Percentiles rank a stretch among this genome's conserved stretches.
Conservation (phyloP, 1,140 invertebrate genomes). For the Asobara japonica region DNA sequence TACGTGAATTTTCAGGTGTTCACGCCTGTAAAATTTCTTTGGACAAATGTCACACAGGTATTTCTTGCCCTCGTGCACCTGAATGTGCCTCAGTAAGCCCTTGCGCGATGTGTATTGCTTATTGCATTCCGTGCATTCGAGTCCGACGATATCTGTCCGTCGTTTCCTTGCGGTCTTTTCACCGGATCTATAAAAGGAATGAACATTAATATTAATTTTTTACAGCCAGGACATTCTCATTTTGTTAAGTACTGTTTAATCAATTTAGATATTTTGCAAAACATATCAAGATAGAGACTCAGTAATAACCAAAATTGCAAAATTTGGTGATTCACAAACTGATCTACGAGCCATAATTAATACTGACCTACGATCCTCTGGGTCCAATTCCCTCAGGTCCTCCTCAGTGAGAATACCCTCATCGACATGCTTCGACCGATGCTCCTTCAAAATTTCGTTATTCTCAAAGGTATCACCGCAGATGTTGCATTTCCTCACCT, state of each 20-base stretch:
- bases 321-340: no score
- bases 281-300: no score
- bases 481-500: conserved; percentile 64
- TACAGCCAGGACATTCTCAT: no score
- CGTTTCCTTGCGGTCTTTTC: conserved; percentile 57
- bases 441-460: conserved; percentile 59
- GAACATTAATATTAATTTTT: no score
- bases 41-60: conserved; percentile 75
- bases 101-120: conserved; percentile 74
- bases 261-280: no score
- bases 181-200: no score
- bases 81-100: conserved; percentile 70
- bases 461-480: conserved; percentile 64
- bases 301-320: no score
- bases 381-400: conserved; percentile 59
- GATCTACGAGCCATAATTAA: no score
- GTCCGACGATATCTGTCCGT: conserved; percentile 62
- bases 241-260: no score
- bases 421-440: conserved; percentile 59
- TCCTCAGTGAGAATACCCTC: conserved; percentile 64
- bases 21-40: conserved; percentile 74
- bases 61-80: conserved; percentile 74
- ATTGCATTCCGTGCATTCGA: conserved; percentile 68
- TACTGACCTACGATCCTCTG: conserved; percentile 54
- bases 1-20: conserved; percentile 68